Evolutionary conservation across 2,113 vertebrate genomes (phyloP).

Genomic region (Mungos mungo): DNA sequence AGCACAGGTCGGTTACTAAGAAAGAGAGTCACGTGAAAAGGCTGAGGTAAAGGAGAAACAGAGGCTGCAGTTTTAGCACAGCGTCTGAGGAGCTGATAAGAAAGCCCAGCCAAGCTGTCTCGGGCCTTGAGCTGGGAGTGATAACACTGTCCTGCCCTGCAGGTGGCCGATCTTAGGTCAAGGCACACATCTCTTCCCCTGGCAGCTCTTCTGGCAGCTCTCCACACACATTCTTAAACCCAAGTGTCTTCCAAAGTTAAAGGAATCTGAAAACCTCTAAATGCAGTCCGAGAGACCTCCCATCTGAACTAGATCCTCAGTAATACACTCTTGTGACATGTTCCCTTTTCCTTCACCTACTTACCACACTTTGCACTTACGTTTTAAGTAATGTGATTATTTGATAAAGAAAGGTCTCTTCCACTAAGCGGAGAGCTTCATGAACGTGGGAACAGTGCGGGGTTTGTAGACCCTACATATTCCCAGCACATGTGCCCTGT

Average conservation of each 20-base stretch:
- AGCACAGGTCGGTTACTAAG: too few species aligned
- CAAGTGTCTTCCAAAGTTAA: background rate
- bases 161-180: too few species aligned
- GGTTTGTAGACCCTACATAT: background rate
- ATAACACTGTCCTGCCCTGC: too few species aligned
- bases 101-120: too few species aligned
- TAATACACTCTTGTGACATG: background rate
- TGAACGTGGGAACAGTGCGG: background rate
- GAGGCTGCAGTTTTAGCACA: too few species aligned
- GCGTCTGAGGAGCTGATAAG: too few species aligned
- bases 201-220: too few species aligned
- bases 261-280: background rate
- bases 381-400: background rate
- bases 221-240: background rate
- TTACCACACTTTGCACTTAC: background rate
- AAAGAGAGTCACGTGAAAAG: too few species aligned
- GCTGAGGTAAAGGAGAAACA: too few species aligned
- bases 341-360: background rate
- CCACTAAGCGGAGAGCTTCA: background rate
- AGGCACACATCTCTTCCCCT: too few species aligned
- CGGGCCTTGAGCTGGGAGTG: too few species aligned
- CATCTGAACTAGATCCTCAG: background rate
- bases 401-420: background rate
- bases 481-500: background rate
- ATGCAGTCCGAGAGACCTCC: background rate